These are phyloP conservation scores for Prionailurus viverrinus DNA, from an alignment of 2,113 vertebrate genomes.

Conservation along the genomic window DNA sequence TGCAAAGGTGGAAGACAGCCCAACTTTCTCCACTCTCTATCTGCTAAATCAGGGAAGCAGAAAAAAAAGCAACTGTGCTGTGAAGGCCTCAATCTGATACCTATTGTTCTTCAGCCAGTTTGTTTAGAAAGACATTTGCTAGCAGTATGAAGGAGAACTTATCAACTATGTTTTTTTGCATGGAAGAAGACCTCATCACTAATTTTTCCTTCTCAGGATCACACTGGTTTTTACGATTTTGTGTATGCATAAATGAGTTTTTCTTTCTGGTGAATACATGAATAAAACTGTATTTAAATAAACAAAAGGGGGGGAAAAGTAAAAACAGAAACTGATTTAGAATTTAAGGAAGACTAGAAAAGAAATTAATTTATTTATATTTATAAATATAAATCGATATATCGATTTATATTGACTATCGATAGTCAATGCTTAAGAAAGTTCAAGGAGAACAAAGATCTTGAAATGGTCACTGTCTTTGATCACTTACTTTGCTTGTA, in stretches of 20 bases:
- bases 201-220: neutral
- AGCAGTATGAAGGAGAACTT: neutral
- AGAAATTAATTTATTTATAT: neutral
- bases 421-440: neutral
- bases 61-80: neutral
- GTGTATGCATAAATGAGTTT: neutral
- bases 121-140: neutral
- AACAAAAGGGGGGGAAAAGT: neutral
- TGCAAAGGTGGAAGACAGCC: neutral
- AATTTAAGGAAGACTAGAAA: neutral
- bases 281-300: neutral
- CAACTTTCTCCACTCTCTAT: neutral
- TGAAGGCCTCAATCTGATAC: neutral
- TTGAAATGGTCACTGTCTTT: neutral
- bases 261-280: neutral
- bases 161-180: neutral
- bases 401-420: too few relatives aligned
- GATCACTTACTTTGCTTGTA: neutral
- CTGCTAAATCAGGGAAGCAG: conserved; percentile 58
- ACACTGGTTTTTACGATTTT: conserved; percentile 6
- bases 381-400: too few relatives aligned
- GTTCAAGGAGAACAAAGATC: neutral
- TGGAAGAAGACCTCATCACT: neutral
- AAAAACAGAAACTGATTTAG: neutral
- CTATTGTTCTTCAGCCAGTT: conserved; percentile 11